Evolutionary conservation across 1,140 invertebrate species (phyloP).

Genomic region (Galleria mellonella): DNA sequence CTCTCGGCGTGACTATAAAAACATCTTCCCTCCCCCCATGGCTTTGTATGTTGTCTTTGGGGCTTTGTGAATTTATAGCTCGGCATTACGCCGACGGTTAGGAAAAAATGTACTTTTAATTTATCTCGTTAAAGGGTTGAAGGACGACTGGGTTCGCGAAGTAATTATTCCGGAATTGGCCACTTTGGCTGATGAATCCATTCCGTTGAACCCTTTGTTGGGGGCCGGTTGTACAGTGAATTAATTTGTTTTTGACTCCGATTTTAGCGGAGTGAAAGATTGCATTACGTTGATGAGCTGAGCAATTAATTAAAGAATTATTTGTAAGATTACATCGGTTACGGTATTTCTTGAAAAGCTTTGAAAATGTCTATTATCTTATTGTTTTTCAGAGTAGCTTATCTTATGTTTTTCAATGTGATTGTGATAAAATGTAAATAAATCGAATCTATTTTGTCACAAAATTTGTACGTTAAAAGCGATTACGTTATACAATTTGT

Average conservation of each 20-base stretch:
- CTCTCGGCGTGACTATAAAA: constrained; percentile 71
- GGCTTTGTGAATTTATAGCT: constrained; percentile 69
- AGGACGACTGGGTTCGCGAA: constrained; percentile 65
- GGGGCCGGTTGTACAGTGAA: constrained; percentile 51
- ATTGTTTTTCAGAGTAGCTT: not conserved
- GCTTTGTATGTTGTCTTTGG: constrained; percentile 66
- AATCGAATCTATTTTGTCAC: too few species aligned
- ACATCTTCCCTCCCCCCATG: constrained; percentile 62
- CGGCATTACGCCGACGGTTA: constrained; percentile 61
- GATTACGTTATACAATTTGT: too few species aligned
- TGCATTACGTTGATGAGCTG: constrained; percentile 47
- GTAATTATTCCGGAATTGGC: constrained; percentile 72
- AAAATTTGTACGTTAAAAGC: too few species aligned
- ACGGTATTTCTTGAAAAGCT: not conserved
- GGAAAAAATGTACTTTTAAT: constrained; percentile 74
- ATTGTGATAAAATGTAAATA: too few species aligned
- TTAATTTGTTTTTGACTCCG: constrained; percentile 51
- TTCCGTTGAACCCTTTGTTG: constrained; percentile 49
- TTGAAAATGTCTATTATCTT: not conserved
- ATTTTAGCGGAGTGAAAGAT: constrained; percentile 56
- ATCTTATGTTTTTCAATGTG: too few species aligned
- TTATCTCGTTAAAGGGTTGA: constrained; percentile 74
- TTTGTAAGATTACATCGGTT: constrained; percentile 1
- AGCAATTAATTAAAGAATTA: constrained; percentile 26
- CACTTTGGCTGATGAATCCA: constrained; percentile 71